A percentile compares a stretch with the other conserved stretches of the same genome.
phyloP scores from a whole-genome alignment of 2,113 vertebrate species.

The Peromyscus polionotus region DNA sequence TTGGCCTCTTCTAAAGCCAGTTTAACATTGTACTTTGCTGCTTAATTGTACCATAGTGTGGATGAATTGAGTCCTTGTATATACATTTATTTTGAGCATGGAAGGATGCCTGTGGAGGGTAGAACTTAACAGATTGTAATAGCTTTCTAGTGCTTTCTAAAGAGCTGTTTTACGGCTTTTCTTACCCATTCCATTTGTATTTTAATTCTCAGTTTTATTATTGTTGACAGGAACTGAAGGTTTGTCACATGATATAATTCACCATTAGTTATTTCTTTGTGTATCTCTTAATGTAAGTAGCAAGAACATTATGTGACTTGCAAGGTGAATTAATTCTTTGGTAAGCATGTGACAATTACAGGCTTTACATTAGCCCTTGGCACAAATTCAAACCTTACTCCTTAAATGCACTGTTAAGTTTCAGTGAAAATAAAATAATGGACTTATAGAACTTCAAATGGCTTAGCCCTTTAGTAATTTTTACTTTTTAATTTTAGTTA shows the following conservation, averaged over 20 bases:
- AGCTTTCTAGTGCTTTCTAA: not conserved
- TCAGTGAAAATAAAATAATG: slow-evolving; percentile 34
- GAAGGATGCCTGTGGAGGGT: not conserved
- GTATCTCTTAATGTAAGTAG: slow-evolving; percentile 54
- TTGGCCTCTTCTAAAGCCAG: slow-evolving; percentile 29
- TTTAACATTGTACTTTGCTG: not conserved
- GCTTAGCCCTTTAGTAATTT: slow-evolving; percentile 6
- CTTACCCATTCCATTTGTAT: slow-evolving; percentile 1
- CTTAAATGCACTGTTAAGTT: slow-evolving; percentile 31
- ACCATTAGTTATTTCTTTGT: not conserved
- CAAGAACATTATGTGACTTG: not conserved
- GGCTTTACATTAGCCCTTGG: slow-evolving; percentile 57
- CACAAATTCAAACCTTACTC: not conserved
- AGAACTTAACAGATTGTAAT: not conserved
- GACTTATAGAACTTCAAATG: slow-evolving; percentile 34
- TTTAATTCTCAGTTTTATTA: slow-evolving; percentile 5
- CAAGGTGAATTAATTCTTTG: slow-evolving; percentile 69
- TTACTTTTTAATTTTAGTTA: not conserved
- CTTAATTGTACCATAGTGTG: not conserved
- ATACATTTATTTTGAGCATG: not conserved
- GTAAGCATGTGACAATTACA: not conserved
- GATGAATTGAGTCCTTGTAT: not conserved
- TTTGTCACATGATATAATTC: slow-evolving; percentile 61
- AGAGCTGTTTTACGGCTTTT: not conserved
- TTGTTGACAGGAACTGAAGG: slow-evolving; percentile 58